Evolutionary conservation across 2,888 invertebrate species (phyloP).

Genomic region (Eretmocerus hayati): DNA sequence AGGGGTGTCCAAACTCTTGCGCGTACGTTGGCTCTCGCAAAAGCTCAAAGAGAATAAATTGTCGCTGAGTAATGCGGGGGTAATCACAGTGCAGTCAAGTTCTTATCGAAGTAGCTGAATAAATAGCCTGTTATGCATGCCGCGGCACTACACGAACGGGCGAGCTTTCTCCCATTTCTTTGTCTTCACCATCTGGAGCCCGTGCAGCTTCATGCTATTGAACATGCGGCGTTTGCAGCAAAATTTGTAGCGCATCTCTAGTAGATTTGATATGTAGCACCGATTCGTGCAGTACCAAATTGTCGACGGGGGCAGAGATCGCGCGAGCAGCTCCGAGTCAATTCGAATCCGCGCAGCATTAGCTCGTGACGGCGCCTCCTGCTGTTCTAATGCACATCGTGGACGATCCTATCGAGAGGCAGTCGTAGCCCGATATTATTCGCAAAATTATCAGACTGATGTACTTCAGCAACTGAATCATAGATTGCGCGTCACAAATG

Average conservation of each 20-base stretch:
- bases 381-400: background rate
- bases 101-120: conserved; percentile 29
- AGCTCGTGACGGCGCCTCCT: background rate
- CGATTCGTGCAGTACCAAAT: too few relatives aligned
- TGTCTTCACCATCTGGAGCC: background rate
- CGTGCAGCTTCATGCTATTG: conserved; percentile 21
- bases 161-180: background rate
- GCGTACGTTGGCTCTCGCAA: too few relatives aligned
- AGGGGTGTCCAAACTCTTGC: too few relatives aligned
- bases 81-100: conserved; percentile 26
- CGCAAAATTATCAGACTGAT: too few relatives aligned
- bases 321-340: too few relatives aligned
- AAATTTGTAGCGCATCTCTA: too few relatives aligned
- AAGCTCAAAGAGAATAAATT: conserved; percentile 28
- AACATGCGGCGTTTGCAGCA: conserved; percentile 27
- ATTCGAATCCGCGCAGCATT: too few relatives aligned
- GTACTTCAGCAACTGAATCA: too few relatives aligned
- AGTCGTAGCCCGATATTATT: too few relatives aligned
- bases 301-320: conserved; percentile 23
- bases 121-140: conserved; percentile 26
- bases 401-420: too few relatives aligned
- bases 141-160: background rate
- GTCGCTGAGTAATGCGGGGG: conserved; percentile 21
- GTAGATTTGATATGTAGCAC: conserved; percentile 32
- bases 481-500: too few relatives aligned